These are phyloP conservation scores for Sebastes dallii DNA, from an alignment of 2,797 vertebrate genomes.

Conservation along the genomic window DNA sequence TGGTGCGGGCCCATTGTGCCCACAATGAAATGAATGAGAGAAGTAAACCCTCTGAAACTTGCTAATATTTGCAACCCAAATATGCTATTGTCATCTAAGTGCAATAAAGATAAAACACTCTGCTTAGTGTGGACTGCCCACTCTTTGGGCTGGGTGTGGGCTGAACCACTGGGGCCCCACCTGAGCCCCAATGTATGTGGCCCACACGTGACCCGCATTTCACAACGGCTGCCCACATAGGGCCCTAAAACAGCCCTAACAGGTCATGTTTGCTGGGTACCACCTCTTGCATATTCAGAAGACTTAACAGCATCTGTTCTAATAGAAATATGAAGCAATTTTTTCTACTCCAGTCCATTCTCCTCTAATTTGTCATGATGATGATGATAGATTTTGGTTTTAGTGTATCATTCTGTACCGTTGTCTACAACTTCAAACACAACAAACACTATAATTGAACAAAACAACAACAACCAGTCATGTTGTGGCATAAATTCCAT, in stretches of 20 bases:
- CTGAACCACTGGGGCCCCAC: too few relatives aligned
- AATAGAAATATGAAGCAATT: background rate
- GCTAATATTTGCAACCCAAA: constrained; percentile 46
- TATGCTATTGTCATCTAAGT: constrained; percentile 56
- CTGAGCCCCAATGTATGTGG: too few relatives aligned
- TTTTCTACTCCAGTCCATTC: background rate
- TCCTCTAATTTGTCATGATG: background rate
- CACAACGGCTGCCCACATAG: too few relatives aligned
- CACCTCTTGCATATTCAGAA: constrained; percentile 10
- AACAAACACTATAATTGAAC: background rate
- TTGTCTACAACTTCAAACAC: background rate
- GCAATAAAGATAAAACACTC: constrained; percentile 43
- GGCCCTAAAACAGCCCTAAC: too few relatives aligned
- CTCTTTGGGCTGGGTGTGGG: too few relatives aligned
- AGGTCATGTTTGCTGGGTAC: too few relatives aligned
- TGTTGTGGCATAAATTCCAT: background rate
- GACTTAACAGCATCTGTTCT: background rate
- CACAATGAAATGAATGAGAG: constrained; percentile 37
- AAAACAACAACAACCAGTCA: too few relatives aligned
- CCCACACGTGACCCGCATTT: too few relatives aligned
- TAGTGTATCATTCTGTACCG: background rate
- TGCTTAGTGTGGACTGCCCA: too few relatives aligned
- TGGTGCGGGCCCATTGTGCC: too few relatives aligned
- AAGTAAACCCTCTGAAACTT: constrained; percentile 24
- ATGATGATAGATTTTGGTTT: background rate